These are phyloP conservation scores for Eubasilissa splendida DNA, from an alignment of 2,888 invertebrate genomes.

Conservation along the genomic window DNA sequence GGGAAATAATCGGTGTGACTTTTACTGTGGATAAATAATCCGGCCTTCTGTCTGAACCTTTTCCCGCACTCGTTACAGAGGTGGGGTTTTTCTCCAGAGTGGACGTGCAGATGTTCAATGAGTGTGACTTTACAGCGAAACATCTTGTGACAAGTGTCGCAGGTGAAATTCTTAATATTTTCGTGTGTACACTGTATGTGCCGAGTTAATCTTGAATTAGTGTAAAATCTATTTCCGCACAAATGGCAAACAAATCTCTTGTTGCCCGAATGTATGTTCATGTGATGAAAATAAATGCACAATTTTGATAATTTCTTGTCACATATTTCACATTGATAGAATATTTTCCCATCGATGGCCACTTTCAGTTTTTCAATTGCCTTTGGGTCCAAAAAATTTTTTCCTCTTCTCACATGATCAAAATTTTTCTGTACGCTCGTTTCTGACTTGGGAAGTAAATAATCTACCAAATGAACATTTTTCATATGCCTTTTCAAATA, in stretches of 20 bases:
- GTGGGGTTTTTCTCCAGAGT: slow-evolving; percentile 75
- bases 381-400: slow-evolving; percentile 17
- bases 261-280: slow-evolving; percentile 78
- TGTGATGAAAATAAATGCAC: slow-evolving; percentile 69
- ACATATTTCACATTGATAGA: slow-evolving; percentile 74
- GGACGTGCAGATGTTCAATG: slow-evolving; percentile 74
- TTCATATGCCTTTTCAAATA: slow-evolving; percentile 55
- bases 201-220: slow-evolving; percentile 75
- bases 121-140: slow-evolving; percentile 76
- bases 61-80: slow-evolving; percentile 76
- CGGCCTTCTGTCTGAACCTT: slow-evolving; percentile 78
- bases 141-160: slow-evolving; percentile 71
- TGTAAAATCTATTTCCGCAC: slow-evolving; percentile 78
- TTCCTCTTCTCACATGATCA: not conserved
- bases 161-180: slow-evolving; percentile 73
- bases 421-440: not conserved
- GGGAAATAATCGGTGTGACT: slow-evolving; percentile 74
- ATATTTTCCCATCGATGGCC: slow-evolving; percentile 70
- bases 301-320: slow-evolving; percentile 65
- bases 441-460: slow-evolving; percentile 12
- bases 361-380: slow-evolving; percentile 61
- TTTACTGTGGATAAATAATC: slow-evolving; percentile 76
- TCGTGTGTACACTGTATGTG: slow-evolving; percentile 78
- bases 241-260: slow-evolving; percentile 78
- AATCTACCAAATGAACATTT: slow-evolving; percentile 44